phyloP scores from a whole-genome alignment of 1,140 invertebrate genomes.

The Euglossa dilemma region DNA sequence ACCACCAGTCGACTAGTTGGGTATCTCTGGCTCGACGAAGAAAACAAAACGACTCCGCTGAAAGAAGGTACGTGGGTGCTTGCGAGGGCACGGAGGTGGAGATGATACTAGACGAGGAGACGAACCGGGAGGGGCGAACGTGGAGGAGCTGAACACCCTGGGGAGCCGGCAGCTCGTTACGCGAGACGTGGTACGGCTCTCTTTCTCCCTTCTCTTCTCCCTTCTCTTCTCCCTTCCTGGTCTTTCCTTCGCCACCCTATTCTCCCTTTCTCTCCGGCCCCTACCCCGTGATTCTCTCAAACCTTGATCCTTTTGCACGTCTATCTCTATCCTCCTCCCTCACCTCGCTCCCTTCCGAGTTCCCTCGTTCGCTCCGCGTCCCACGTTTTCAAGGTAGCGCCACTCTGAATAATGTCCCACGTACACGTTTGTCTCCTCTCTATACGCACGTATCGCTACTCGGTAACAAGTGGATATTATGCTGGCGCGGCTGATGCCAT shows the following conservation, averaged over 20 bases:
- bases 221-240: constrained; percentile 52
- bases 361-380: constrained; percentile 46
- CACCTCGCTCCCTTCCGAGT: constrained; percentile 39
- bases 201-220: constrained; percentile 69
- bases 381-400: constrained; percentile 58
- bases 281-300: constrained; percentile 17
- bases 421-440: constrained; percentile 20
- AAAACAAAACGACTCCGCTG: constrained; percentile 73
- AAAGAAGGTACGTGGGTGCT: constrained; percentile 60
- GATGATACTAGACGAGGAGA: constrained; percentile 57
- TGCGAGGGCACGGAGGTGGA: constrained; percentile 53
- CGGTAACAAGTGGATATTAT: constrained; percentile 76
- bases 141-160: constrained; percentile 76
- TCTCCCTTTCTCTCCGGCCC: constrained; percentile 46
- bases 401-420: constrained; percentile 69
- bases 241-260: constrained; percentile 50
- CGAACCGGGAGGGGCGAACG: constrained; percentile 61
- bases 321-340: constrained; percentile 40
- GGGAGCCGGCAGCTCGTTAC: constrained; percentile 81
- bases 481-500: constrained; percentile 54
- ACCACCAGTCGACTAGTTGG: constrained; percentile 56
- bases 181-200: constrained; percentile 78
- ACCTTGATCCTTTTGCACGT: constrained; percentile 54
- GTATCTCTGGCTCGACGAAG: constrained; percentile 65
- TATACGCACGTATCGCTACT: constrained; percentile 67